Conservation (phyloP, 1,140 invertebrate genomes). For the Drosophila bocqueti region DNA sequence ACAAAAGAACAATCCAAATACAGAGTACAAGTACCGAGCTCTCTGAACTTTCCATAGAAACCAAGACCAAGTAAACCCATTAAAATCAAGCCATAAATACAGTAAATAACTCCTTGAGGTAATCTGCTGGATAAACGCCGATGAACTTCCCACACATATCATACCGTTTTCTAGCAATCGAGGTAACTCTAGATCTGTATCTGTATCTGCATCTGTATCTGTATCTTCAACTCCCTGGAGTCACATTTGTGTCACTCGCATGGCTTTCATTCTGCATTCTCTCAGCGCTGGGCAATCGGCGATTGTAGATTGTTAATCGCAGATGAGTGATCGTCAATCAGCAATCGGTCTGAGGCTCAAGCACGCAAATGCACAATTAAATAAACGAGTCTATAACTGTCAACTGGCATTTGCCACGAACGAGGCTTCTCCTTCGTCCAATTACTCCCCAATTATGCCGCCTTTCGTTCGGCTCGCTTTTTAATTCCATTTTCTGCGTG, state of each 20-base stretch:
- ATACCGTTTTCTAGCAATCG: slow-evolving; percentile 17
- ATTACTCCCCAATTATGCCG: slow-evolving; percentile 38
- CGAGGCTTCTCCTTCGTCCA: slow-evolving; percentile 29
- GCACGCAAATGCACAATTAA: slow-evolving; percentile 78
- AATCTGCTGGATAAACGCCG: not conserved
- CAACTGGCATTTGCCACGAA: slow-evolving; percentile 44
- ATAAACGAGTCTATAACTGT: slow-evolving; percentile 62
- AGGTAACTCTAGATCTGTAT: too few species aligned
- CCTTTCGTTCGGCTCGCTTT: slow-evolving; percentile 32
- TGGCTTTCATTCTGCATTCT: slow-evolving; percentile 62
- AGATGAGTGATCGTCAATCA: slow-evolving; percentile 1
- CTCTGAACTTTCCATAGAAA: not conserved
- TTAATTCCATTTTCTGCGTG: slow-evolving; percentile 23
- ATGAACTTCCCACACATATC: slow-evolving; percentile 32
- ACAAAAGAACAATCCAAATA: not conserved
- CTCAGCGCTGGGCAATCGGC: slow-evolving; percentile 8
- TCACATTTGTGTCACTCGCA: slow-evolving; percentile 54
- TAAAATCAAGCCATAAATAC: not conserved
- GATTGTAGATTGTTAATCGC: slow-evolving; percentile 11
- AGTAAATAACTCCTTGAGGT: not conserved
- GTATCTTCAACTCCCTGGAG: slow-evolving; percentile 7
- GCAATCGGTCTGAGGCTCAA: not conserved
- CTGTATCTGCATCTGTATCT: not conserved
- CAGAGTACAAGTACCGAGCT: not conserved
- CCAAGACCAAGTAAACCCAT: not conserved